Percentiles rank a stretch among this genome's conserved stretches.
Evolutionary conservation across 2,113 vertebrate genomes (phyloP).

Genomic region (Plecturocebus donacophilus): DNA sequence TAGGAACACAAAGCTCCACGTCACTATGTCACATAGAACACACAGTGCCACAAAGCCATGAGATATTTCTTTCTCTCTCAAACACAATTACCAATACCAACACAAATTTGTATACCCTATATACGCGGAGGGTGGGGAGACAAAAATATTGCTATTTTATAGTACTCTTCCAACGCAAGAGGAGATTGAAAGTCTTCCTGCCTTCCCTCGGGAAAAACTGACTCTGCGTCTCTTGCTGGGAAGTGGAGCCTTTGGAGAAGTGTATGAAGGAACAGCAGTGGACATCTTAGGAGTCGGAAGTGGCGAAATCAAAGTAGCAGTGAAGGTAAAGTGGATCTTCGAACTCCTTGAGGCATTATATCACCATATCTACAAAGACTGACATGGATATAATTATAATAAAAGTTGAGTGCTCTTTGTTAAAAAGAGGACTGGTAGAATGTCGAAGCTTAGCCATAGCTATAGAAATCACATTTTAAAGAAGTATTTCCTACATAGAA

Average conservation of each 20-base stretch:
- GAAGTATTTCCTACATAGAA: neutral
- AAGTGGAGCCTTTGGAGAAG: conserved; percentile 89
- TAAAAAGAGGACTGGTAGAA: neutral
- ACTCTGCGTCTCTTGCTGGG: conserved; percentile 85
- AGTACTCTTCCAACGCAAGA: conserved; percentile 84
- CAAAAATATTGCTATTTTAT: conserved; percentile 68
- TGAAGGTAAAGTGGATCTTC: conserved; percentile 84
- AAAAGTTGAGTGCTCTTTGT: neutral
- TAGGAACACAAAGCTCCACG: neutral
- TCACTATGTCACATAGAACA: neutral
- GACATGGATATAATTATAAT: neutral
- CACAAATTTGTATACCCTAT: neutral
- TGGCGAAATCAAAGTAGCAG: conserved; percentile 85
- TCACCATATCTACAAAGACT: neutral
- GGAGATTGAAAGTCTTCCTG: conserved; percentile 85
- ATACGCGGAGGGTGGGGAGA: neutral
- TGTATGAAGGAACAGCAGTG: conserved; percentile 85
- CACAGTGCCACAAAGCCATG: neutral
- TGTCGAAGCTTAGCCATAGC: neutral
- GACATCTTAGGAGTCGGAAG: conserved; percentile 80
- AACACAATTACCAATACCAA: neutral
- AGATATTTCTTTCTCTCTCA: neutral
- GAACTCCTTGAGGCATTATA: neutral
- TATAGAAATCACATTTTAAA: neutral
- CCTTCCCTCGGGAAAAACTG: conserved; percentile 85